phyloP scores from a whole-genome alignment of 2,797 vertebrate species.

The Clarias pachynema region DNA sequence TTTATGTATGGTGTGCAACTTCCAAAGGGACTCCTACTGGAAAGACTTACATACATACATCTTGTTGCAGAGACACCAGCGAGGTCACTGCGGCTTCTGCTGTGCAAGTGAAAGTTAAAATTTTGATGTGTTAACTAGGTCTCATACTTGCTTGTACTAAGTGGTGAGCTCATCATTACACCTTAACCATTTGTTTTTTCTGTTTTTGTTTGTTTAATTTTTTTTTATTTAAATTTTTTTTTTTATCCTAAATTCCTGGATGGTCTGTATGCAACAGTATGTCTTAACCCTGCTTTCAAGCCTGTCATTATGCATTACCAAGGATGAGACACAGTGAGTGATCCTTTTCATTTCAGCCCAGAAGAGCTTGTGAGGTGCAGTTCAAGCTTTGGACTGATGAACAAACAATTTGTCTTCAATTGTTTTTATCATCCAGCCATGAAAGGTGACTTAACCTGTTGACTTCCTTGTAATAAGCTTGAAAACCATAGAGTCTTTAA shows the following conservation, averaged over 20 bases:
- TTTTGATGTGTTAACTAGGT: slow-evolving; percentile 24
- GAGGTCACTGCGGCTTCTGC: slow-evolving; percentile 15
- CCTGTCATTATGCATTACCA: slow-evolving; percentile 38
- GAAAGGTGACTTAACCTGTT: neutral
- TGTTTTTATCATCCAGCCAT: neutral
- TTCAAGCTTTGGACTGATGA: neutral
- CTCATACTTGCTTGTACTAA: neutral
- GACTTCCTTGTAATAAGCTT: neutral
- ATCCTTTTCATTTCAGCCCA: slow-evolving; percentile 34
- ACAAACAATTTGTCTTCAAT: neutral
- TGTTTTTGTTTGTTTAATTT: slow-evolving; percentile 23
- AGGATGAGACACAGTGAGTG: slow-evolving; percentile 38
- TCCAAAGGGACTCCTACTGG: slow-evolving; percentile 12
- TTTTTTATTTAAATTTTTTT: slow-evolving; percentile 35
- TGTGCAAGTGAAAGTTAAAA: slow-evolving; percentile 13
- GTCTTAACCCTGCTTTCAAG: slow-evolving; percentile 41
- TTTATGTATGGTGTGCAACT: slow-evolving; percentile 55
- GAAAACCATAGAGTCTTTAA: neutral
- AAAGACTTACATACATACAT: slow-evolving; percentile 54
- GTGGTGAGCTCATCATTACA: slow-evolving; percentile 19
- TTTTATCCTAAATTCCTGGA: slow-evolving; percentile 38
- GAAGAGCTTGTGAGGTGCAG: slow-evolving; percentile 13
- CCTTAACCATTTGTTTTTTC: slow-evolving; percentile 32
- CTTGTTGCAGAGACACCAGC: slow-evolving; percentile 45
- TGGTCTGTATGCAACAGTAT: slow-evolving; percentile 21